phyloP scores from a whole-genome alignment of 2,888 invertebrate genomes.

The Synergus umbraculus region DNA sequence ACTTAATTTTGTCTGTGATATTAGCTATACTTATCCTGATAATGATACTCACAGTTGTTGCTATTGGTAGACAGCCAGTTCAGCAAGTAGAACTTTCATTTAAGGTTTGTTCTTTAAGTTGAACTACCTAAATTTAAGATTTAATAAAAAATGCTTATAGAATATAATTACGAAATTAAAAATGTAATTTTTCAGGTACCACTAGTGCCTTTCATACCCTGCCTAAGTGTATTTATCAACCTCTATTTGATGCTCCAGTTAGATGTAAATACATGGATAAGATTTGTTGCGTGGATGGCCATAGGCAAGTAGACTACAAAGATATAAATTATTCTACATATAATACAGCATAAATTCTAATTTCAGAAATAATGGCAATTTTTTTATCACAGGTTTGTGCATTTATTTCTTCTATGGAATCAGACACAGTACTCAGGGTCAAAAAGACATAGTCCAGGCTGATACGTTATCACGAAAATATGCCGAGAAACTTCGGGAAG shows the following conservation, averaged over 20 bases:
- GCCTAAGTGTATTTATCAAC: slow-evolving; percentile 91
- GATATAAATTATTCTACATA: slow-evolving; percentile 11
- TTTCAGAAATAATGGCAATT: not conserved
- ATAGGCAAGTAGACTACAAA: slow-evolving; percentile 81
- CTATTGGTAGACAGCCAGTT: slow-evolving; percentile 86
- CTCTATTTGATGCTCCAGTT: slow-evolving; percentile 94
- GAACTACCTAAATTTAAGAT: slow-evolving; percentile 5
- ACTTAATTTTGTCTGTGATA: slow-evolving; percentile 70
- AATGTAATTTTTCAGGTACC: slow-evolving; percentile 83
- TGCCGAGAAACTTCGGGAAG: slow-evolving; percentile 51
- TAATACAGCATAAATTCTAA: not conserved
- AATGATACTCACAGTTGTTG: slow-evolving; percentile 79
- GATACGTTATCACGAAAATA: slow-evolving; percentile 62
- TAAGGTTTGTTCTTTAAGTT: slow-evolving; percentile 79
- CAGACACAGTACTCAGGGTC: slow-evolving; percentile 84
- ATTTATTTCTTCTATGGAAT: slow-evolving; percentile 94
- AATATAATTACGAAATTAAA: not conserved
- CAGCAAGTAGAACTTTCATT: slow-evolving; percentile 83
- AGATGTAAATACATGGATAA: slow-evolving; percentile 90
- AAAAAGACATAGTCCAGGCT: slow-evolving; percentile 60
- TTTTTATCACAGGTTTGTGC: slow-evolving; percentile 82
- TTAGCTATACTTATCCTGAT: slow-evolving; percentile 62
- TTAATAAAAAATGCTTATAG: not conserved
- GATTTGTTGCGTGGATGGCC: slow-evolving; percentile 91
- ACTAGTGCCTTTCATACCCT: slow-evolving; percentile 90